Base-by-base conservation (phyloP, 2,113 vertebrate species). In the Clinocottus analis region DNA sequence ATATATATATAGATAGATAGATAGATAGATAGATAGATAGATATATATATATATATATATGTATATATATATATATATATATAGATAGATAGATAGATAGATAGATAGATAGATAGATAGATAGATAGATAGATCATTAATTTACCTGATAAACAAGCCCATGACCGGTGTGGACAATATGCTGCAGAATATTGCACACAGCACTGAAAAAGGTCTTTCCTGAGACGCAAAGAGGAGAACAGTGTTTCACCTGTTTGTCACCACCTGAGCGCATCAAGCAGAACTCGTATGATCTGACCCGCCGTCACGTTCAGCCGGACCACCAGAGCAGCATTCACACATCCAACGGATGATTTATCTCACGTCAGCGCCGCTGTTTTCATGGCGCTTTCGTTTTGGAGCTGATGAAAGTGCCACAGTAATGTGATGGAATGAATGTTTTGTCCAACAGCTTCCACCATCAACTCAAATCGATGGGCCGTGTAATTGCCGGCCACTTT, bases 401-500 rank as follows among this genome's bases (percentile, higher is more conserved):
- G 47, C 87, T 86, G 87, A 89, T 88, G 78, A 90, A 92, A 92
- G 89, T 51, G 75, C 82, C 72, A 80, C 64, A 39, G 74, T 88
- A 89, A 89, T 84, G 78, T 69, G 82, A 67, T 72, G 90, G 85
- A 90, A 90, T 90, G 85, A 91, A 92, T 85, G 80, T 75, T 90
- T 91, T 92, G 86, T 89, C 80, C 87, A 85, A 43, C 82, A 41
- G 83, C 80, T 75, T 87, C 85, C 77, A 80, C 81, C 83, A 85
- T 89, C 88, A 88, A 77, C 77, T 86, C 77, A 84, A 89, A 89
- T 90, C 88, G 88, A 92, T 91, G 91, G 84, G 80, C 86, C 90
- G 85, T 91, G 88, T 93, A 93, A 93, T 93, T 92, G 90, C 82
- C 27, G 85, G 82, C 82, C 89, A 92, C 87, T 93, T 92, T 92